Base-by-base conservation (phyloP, 53 echinoderm and acorn worm species). In the Astropecten irregularis region DNA sequence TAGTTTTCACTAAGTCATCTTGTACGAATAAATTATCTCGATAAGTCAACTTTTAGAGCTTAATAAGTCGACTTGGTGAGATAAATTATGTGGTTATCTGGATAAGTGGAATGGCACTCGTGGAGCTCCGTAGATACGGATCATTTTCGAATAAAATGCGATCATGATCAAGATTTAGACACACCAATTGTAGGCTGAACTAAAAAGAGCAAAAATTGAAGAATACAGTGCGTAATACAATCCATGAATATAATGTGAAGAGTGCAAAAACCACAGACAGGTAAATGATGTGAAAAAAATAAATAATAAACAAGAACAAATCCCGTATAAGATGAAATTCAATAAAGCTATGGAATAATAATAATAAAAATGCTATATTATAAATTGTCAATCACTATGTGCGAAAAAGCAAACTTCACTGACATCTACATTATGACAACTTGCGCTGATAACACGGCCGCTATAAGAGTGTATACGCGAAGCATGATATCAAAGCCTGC, bases 231-330 rank as follows among this genome's bases (percentile, higher is more conserved):
- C 71, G 31, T 71, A 71, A n/a, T n/a, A n/a, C n/a, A n/a, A 8
- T 42, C 42, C 42, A 42, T 42, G 11, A 11, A 42, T 42, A 42
- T 13, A 56, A 37, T 74, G 26, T 19, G 30, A 13, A 56, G 71
- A 50, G 50, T 49, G 33, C 64, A 64, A 16, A 18, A 39, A 74
- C 74, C 74, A 74, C 74, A 74, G 74, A 74, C 74, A 74, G 74
- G 74, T 74, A 38, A 42, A 74, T 74, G 74, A 74, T 57, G 74
- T 74, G 74, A 74, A 74, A 74, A 52, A 74, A 54, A 61, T 61
- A 31, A 29, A 53, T 33, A 71, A 34, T 27, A 54, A 35, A 73
- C 7, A 73, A 29, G 22, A 18, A 49, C 7, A 33, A 16, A 4
- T 19, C 32, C 32, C 35, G 51, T 53, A 29, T n/a, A 22, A 53